A percentile compares a stretch with the other conserved stretches of the same genome.
These are phyloP conservation scores for Thymelicus lineola DNA, from an alignment of 2,888 invertebrate genomes.

Conservation along the genomic window DNA sequence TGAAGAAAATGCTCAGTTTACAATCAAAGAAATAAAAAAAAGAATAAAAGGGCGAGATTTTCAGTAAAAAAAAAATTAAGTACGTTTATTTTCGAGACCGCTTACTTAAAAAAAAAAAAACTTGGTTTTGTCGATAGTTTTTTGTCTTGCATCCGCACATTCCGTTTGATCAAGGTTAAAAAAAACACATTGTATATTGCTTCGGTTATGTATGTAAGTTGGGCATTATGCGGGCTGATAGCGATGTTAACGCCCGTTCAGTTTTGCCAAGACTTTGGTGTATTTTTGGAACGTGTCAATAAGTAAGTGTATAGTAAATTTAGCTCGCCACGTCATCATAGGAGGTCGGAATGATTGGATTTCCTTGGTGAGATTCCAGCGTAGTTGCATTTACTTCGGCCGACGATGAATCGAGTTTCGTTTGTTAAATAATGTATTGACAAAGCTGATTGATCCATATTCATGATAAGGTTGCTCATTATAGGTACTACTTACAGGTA, in stretches of 20 bases:
- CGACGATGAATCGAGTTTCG: not conserved
- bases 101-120: too few relatives aligned
- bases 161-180: too few relatives aligned
- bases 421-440: not conserved
- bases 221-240: slow-evolving; percentile 79
- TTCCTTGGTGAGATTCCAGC: slow-evolving; percentile 49
- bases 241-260: slow-evolving; percentile 83
- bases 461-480: too few relatives aligned
- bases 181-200: too few relatives aligned
- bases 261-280: slow-evolving; percentile 81
- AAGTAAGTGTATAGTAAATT: slow-evolving; percentile 83
- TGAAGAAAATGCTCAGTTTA: too few relatives aligned
- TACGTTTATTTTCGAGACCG: too few relatives aligned
- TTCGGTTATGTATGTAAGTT: slow-evolving; percentile 48
- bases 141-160: too few relatives aligned
- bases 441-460: too few relatives aligned
- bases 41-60: too few relatives aligned
- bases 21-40: too few relatives aligned
- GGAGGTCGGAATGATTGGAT: slow-evolving; percentile 73
- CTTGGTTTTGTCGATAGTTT: too few relatives aligned
- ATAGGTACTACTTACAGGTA: not conserved
- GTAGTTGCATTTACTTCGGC: slow-evolving; percentile 3
- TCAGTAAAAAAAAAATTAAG: too few relatives aligned
- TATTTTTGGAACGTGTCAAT: slow-evolving; percentile 85
- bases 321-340: slow-evolving; percentile 78